phyloP scores from a whole-genome alignment of 2,113 vertebrate genomes.

The Stegastes partitus region DNA sequence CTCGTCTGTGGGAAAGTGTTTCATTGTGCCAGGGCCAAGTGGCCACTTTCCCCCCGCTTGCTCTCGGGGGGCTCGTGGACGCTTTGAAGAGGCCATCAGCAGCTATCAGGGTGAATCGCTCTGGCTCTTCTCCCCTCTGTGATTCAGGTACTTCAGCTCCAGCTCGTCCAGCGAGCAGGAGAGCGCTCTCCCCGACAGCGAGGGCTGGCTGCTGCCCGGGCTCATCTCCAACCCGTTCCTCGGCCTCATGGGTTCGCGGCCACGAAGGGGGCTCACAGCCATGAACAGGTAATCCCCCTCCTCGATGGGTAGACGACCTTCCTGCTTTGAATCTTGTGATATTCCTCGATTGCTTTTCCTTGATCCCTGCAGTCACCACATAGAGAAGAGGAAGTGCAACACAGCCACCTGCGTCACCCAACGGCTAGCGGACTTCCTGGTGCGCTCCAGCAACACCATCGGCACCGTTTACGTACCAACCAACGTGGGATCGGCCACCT shows the following conservation, averaged over 20 bases:
- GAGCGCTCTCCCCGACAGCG: slow-evolving; percentile 70
- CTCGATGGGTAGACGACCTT: not conserved
- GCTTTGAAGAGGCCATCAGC: slow-evolving; percentile 57
- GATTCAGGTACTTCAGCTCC: slow-evolving; percentile 81
- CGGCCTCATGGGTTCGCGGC: slow-evolving; percentile 69
- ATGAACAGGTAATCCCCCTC: slow-evolving; percentile 79
- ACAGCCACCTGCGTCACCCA: slow-evolving; percentile 92
- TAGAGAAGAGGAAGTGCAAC: slow-evolving; percentile 91
- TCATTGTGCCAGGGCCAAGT: slow-evolving; percentile 43
- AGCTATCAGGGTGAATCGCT: slow-evolving; percentile 37
- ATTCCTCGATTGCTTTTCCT: not conserved
- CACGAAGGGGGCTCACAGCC: slow-evolving; percentile 70
- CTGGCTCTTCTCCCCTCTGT: slow-evolving; percentile 47
- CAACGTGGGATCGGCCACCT: slow-evolving; percentile 89
- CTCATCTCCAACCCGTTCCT: slow-evolving; percentile 80
- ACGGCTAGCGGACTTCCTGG: slow-evolving; percentile 90
- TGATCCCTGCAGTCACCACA: slow-evolving; percentile 78
- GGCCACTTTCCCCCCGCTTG: slow-evolving; percentile 57
- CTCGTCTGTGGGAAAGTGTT: slow-evolving; percentile 27
- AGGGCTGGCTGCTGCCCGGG: slow-evolving; percentile 78
- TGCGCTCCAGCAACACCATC: slow-evolving; percentile 87
- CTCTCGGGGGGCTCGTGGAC: slow-evolving; percentile 24
- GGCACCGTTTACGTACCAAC: slow-evolving; percentile 87
- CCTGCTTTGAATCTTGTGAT: not conserved
- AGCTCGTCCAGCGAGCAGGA: slow-evolving; percentile 76